phyloP scores from a whole-genome alignment of 2,888 invertebrate genomes.

The Andrena bicolor region DNA sequence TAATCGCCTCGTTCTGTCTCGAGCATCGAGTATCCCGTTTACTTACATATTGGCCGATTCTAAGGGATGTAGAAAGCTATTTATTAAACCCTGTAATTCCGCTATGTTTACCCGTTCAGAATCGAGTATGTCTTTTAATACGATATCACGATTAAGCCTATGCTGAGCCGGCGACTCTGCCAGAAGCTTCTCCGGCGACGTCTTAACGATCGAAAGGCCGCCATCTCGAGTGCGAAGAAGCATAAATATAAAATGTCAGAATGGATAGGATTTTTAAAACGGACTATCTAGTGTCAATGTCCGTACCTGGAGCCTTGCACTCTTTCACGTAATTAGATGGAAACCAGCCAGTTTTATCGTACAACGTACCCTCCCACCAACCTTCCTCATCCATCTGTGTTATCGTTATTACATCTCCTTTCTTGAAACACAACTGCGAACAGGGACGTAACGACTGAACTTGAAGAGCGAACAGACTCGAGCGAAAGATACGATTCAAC shows the following conservation, averaged over 20 bases:
- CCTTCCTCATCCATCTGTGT: conserved; percentile 98
- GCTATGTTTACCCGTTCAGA: conserved; percentile 96
- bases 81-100: conserved; percentile 94
- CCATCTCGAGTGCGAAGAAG: conserved; percentile 83
- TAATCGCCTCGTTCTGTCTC: too few relatives aligned
- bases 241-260: not conserved
- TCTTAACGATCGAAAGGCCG: conserved; percentile 87
- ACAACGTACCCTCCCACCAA: conserved; percentile 99
- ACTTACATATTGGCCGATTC: conserved; percentile 95
- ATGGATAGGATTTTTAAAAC: not conserved
- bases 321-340: conserved; percentile 99
- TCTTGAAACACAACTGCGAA: conserved; percentile 94
- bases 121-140: conserved; percentile 95
- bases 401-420: conserved; percentile 98
- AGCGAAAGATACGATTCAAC: not conserved
- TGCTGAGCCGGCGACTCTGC: conserved; percentile 84
- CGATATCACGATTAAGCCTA: conserved; percentile 93
- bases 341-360: conserved; percentile 99
- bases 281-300: not conserved
- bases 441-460: conserved; percentile 38
- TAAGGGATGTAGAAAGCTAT: conserved; percentile 95
- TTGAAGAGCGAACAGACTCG: not conserved
- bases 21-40: not conserved
- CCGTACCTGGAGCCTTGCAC: conserved; percentile 88
- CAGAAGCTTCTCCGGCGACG: conserved; percentile 89